These are phyloP conservation scores for Teleiodes luculella DNA, from an alignment of 2,888 invertebrate genomes.

Conservation along the genomic window DNA sequence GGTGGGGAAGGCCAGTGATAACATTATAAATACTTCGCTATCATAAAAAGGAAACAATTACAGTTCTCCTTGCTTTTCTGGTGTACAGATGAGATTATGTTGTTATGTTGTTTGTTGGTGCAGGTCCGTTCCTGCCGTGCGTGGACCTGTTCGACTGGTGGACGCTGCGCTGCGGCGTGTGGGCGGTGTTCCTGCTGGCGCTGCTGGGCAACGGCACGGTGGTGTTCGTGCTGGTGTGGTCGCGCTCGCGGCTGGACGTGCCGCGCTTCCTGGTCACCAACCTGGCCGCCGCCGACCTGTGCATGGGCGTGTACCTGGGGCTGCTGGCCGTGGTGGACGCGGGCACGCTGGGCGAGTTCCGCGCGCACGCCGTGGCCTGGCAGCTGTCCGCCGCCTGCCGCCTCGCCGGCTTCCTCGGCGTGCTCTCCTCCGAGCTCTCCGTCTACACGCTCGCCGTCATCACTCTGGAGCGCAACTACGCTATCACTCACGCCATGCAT, in stretches of 20 bases:
- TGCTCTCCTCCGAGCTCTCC: conserved; percentile 94
- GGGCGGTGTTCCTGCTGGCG: conserved; percentile 97
- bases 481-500: conserved; percentile 98
- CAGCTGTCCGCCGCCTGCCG: conserved; percentile 97
- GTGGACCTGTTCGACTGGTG: conserved; percentile 98
- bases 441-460: conserved; percentile 98
- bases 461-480: conserved; percentile 96
- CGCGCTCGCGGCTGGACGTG: conserved; percentile 96
- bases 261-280: conserved; percentile 98
- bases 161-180: conserved; percentile 97
- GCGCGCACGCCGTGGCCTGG: conserved; percentile 98
- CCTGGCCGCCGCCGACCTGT: conserved; percentile 97
- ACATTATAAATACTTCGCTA: no score
- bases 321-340: conserved; percentile 95
- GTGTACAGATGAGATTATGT: no score
- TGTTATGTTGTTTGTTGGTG: no score
- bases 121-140: conserved; percentile 97
- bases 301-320: conserved; percentile 96
- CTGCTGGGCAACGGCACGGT: conserved; percentile 97
- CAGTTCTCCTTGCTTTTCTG: no score
- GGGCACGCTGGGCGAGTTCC: conserved; percentile 96
- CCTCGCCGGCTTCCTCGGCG: conserved; percentile 95
- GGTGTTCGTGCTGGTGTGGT: conserved; percentile 94
- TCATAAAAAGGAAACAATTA: no score
- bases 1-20: no score